A percentile compares a stretch with the other conserved stretches of the same genome.
Conservation (phyloP, 2,113 vertebrate species). For the Megalops atlanticus region DNA sequence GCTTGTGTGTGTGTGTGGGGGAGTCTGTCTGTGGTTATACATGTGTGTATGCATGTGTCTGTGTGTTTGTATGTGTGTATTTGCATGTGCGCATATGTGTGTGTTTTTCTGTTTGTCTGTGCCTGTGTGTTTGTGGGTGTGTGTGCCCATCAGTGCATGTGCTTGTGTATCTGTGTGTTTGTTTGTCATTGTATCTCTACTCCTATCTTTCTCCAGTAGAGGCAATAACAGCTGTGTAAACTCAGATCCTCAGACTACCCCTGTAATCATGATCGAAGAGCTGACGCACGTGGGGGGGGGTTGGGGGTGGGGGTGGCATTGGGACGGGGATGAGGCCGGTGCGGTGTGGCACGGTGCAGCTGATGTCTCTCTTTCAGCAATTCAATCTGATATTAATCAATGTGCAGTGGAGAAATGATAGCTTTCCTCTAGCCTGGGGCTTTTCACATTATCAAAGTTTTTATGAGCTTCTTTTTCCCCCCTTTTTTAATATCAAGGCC, state of each 20-base stretch:
- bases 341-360: neutral
- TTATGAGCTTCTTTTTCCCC: constrained; percentile 23
- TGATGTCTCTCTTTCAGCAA: constrained; percentile 35
- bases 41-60: too few species aligned
- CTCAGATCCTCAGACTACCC: neutral
- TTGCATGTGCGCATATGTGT: too few species aligned
- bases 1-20: neutral
- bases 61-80: too few species aligned
- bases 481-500: constrained; percentile 43
- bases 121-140: neutral
- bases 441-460: constrained; percentile 32
- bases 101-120: neutral
- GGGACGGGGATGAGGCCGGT: too few species aligned
- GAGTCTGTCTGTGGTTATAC: neutral
- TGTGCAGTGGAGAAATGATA: constrained; percentile 31
- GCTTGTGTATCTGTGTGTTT: neutral
- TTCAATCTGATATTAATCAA: constrained; percentile 38
- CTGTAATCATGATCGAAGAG: constrained; percentile 14
- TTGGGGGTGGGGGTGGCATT: too few species aligned
- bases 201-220: neutral
- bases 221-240: constrained; percentile 14
- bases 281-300: too few species aligned
- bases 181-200: neutral
- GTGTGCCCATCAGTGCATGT: neutral
- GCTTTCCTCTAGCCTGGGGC: constrained; percentile 29